Evolutionary conservation across 2,888 invertebrate genomes (phyloP), one percentile per base, ranked within the genome.

Genomic region (Notodonta ziczac): DNA sequence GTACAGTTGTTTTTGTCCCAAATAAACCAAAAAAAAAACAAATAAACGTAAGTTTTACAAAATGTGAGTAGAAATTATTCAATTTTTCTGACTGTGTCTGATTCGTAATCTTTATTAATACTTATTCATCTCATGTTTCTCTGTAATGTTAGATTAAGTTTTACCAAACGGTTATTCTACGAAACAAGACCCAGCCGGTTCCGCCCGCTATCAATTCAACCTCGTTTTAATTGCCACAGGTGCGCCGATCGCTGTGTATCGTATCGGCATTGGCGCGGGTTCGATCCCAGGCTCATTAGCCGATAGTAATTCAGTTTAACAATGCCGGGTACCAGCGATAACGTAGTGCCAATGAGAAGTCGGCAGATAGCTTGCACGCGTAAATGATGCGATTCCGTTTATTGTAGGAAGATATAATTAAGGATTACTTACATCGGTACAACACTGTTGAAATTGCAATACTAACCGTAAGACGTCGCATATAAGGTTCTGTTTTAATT

Each of bases 251-350:
- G 53, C 7, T 14, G 24, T 66, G 66, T 71, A 56, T 56, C 56
- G 56, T 42, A 56, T 55, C 55, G 44, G 12, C 53, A 53, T 53
- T 53, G 53, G 53, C 67, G 71, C 66, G 66, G 74, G 76, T 86
- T 84, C 84, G 82, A 85, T 82, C 78, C 84, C 75, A 74, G 61
- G 56, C 85, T 90, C 86, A 91, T 90, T 90, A 90, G 73, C 70
- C 73, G 90, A 91, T 91, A 91, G 81, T 82, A 86, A 91, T 89
- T 88, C 90, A 77, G 74, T 76, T 69, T 77, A 81, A 87, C 84
- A 85, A 83, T 84, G 80, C 80, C 70, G 77, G 69, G 67, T 73
- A 71, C 69, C 55, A 53, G 46, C 68, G 72, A 75, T 80, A 79
- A 67, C 62, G 66, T 59, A 60, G 63, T 44, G 58, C 46, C 58